A percentile compares a stretch with the other conserved stretches of the same genome.
These are phyloP conservation scores for Tridacna gigas DNA, from an alignment of 2,888 invertebrate genomes.

Conservation along the genomic window DNA sequence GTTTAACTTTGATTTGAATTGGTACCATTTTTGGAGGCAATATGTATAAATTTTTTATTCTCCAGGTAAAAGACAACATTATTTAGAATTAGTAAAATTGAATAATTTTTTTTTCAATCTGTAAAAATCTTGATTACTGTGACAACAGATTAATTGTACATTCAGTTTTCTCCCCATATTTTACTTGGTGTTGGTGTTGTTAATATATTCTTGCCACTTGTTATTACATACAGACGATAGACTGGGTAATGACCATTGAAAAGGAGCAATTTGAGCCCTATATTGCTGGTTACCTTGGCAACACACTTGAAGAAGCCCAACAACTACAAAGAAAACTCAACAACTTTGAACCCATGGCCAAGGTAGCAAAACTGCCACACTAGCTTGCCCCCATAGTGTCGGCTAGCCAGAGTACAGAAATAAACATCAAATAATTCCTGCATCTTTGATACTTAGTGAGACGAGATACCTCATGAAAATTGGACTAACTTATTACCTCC, in stretches of 20 bases:
- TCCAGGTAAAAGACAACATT: too few species aligned
- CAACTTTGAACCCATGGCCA: constrained; percentile 77
- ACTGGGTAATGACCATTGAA: constrained; percentile 80
- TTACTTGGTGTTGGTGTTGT: constrained; percentile 15
- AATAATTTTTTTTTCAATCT: too few species aligned
- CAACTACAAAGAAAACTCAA: constrained; percentile 79
- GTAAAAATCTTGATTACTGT: not conserved
- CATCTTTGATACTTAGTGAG: constrained; percentile 13
- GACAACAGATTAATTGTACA: constrained; percentile 12
- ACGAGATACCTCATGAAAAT: constrained; percentile 24
- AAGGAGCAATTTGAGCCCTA: constrained; percentile 81
- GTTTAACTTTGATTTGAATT: too few species aligned
- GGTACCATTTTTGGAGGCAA: too few species aligned
- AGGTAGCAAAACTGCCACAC: constrained; percentile 74
- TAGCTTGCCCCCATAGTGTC: constrained; percentile 22
- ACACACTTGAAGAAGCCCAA: constrained; percentile 74
- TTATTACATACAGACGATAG: constrained; percentile 77
- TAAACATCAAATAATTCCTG: constrained; percentile 12
- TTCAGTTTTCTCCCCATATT: not conserved
- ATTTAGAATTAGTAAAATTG: too few species aligned
- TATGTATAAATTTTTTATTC: too few species aligned
- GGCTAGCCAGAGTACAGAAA: constrained; percentile 16
- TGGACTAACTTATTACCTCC: too few species aligned
- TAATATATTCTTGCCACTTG: constrained; percentile 17
- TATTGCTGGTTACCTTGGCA: constrained; percentile 80